Percentiles rank a stretch among this genome's conserved stretches.
Evolutionary conservation across 2,888 invertebrate species (phyloP).

Genomic region (Brenthis hecate): DNA sequence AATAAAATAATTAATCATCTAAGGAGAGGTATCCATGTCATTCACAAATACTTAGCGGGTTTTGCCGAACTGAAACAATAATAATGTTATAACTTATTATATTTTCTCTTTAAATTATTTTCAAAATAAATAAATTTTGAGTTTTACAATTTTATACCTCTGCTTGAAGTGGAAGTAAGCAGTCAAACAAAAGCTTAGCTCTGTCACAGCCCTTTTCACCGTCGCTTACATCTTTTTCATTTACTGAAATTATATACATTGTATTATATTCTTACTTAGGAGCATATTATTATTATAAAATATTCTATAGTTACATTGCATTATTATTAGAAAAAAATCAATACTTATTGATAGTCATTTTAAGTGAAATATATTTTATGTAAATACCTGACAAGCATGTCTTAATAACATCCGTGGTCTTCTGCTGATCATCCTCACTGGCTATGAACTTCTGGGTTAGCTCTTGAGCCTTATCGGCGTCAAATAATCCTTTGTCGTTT

Average conservation of each 20-base stretch:
- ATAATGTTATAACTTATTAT: neutral
- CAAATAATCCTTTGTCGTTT: slow-evolving; percentile 52
- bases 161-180: slow-evolving; percentile 48
- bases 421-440: slow-evolving; percentile 46
- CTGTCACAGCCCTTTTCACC: slow-evolving; percentile 56
- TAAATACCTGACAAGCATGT: slow-evolving; percentile 51
- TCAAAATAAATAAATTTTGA: too few relatives aligned
- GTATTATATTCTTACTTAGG: too few relatives aligned
- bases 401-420: slow-evolving; percentile 42
- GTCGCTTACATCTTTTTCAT: slow-evolving; percentile 52
- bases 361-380: neutral
- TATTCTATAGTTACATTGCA: too few relatives aligned
- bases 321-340: too few relatives aligned
- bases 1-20: neutral
- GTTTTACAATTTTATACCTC: slow-evolving; percentile 43
- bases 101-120: neutral
- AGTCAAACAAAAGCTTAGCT: slow-evolving; percentile 50
- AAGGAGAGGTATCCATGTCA: neutral
- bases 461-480: slow-evolving; percentile 44
- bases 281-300: too few relatives aligned
- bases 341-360: neutral
- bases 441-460: slow-evolving; percentile 46
- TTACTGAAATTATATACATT: slow-evolving; percentile 50
- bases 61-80: slow-evolving; percentile 33
- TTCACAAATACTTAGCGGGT: slow-evolving; percentile 10